A percentile compares a stretch with the other conserved stretches of the same genome.
These are phyloP conservation scores for Drosophila mayaguana DNA, from an alignment of 2,888 invertebrate genomes.

Conservation along the genomic window DNA sequence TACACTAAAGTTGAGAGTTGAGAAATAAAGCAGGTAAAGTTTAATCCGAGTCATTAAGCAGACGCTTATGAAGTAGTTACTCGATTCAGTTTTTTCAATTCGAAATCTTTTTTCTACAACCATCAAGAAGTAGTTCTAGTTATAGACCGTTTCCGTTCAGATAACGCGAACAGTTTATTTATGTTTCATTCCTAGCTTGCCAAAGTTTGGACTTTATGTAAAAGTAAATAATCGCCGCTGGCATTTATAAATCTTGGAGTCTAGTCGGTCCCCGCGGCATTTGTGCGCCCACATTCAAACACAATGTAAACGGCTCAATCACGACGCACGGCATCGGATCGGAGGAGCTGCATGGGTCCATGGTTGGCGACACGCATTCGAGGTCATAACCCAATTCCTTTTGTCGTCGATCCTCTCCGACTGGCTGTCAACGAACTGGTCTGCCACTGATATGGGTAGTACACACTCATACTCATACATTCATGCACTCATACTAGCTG, in stretches of 20 bases:
- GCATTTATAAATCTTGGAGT: not conserved
- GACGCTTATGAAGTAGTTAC: too few relatives aligned
- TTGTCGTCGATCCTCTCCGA: slow-evolving; percentile 37
- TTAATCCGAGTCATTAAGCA: not conserved
- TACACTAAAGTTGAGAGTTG: not conserved
- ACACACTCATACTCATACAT: not conserved
- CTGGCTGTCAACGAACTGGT: slow-evolving; percentile 31
- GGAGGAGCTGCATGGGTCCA: slow-evolving; percentile 18
- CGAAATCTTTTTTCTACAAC: too few relatives aligned
- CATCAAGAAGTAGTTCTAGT: not conserved
- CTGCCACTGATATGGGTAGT: slow-evolving; percentile 15
- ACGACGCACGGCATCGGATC: slow-evolving; percentile 38
- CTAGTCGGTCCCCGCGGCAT: not conserved
- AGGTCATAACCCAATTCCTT: slow-evolving; percentile 83
- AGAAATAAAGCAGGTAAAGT: not conserved
- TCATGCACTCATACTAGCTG: slow-evolving; percentile 12
- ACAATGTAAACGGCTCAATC: slow-evolving; percentile 65
- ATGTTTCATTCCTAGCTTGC: not conserved
- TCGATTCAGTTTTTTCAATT: too few relatives aligned
- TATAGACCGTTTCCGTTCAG: not conserved
- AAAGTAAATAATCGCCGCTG: slow-evolving; percentile 1
- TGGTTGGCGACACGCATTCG: slow-evolving; percentile 77
- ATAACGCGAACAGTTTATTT: not conserved
- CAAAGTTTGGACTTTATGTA: not conserved
- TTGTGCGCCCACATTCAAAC: slow-evolving; percentile 21